These are phyloP conservation scores for Leptopilina myrica DNA, from an alignment of 2,888 invertebrate species.

Conservation along the genomic window DNA sequence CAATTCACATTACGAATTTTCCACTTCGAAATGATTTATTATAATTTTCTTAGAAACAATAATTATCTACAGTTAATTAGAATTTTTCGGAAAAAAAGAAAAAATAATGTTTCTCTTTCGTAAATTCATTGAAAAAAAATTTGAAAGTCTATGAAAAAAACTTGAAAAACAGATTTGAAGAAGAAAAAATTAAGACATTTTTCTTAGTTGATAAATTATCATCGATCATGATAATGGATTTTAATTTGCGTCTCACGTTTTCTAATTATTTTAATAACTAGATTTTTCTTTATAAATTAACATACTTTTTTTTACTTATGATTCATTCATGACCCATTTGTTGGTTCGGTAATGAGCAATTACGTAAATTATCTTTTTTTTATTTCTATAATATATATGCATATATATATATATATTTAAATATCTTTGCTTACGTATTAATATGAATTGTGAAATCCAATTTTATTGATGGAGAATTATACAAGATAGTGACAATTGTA, in stretches of 20 bases:
- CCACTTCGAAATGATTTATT: no score
- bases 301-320: background rate
- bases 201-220: background rate
- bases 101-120: no score
- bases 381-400: background rate
- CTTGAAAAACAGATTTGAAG: no score
- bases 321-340: slow-evolving; percentile 27
- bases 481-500: no score
- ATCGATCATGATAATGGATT: background rate
- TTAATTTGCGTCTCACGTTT: background rate
- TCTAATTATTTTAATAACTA: slow-evolving; percentile 9
- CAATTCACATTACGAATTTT: no score
- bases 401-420: background rate
- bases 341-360: slow-evolving; percentile 34
- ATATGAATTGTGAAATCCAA: background rate
- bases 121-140: no score
- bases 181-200: no score
- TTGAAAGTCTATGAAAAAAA: no score
- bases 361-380: slow-evolving; percentile 18
- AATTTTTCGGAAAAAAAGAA: no score
- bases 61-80: no score
- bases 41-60: no score
- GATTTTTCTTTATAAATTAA: slow-evolving; percentile 2
- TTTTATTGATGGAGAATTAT: no score
- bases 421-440: background rate